phyloP scores from a whole-genome alignment of 2,113 vertebrate species.

The Chascanopsetta lugubris region DNA sequence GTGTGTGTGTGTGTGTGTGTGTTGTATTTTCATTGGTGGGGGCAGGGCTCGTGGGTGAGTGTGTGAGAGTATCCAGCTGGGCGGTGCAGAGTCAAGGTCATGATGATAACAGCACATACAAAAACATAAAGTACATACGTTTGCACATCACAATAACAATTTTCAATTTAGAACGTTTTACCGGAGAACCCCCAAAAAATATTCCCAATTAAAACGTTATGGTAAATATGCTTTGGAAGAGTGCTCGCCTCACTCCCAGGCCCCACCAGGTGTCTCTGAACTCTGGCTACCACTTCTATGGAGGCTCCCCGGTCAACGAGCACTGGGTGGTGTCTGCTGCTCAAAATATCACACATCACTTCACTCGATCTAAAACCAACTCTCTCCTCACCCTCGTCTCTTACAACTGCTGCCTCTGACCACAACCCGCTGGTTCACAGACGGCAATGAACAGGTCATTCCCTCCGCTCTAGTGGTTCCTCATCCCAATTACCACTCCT shows the following conservation, averaged over 20 bases:
- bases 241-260: conserved; percentile 66
- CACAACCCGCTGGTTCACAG: too few relatives aligned
- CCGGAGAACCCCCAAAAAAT: accelerated
- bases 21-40: too few relatives aligned
- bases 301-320: conserved; percentile 70
- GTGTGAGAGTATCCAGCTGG: neutral
- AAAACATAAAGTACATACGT: neutral
- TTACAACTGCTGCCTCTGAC: too few relatives aligned
- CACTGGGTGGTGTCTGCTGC: conserved; percentile 75
- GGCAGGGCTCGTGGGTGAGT: conserved; percentile 16
- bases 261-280: conserved; percentile 77
- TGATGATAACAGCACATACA: conserved; percentile 14
- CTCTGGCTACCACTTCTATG: conserved; percentile 73
- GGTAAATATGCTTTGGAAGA: conserved; percentile 17
- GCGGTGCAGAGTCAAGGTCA: conserved; percentile 15
- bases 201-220: neutral
- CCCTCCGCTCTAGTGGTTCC: too few relatives aligned
- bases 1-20: neutral
- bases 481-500: too few relatives aligned
- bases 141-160: neutral
- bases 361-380: too few relatives aligned
- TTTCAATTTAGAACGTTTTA: neutral
- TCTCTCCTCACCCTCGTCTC: too few relatives aligned
- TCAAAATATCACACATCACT: too few relatives aligned
- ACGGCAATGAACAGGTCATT: too few relatives aligned